phyloP scores from a whole-genome alignment of 2,888 invertebrate genomes.

The Cataglyphis altisquamis region DNA sequence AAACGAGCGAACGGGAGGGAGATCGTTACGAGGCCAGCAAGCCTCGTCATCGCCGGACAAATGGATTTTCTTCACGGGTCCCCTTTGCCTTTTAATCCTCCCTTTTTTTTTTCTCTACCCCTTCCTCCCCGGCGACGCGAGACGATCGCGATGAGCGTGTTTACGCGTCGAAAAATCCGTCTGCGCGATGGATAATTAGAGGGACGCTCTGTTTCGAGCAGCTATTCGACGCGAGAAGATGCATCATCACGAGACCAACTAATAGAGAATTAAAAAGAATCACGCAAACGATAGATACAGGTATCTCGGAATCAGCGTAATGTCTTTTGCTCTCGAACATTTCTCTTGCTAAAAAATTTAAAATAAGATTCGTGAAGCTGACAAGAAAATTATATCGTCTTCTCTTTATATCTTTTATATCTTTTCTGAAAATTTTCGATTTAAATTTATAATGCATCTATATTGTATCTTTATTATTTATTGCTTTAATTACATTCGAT shows the following conservation, averaged over 20 bases:
- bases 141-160: constrained; percentile 41
- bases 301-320: not conserved
- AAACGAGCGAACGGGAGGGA: constrained; percentile 70
- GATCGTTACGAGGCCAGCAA: constrained; percentile 54
- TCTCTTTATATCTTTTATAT: too few species aligned
- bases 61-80: constrained; percentile 73
- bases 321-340: not conserved
- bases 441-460: not conserved
- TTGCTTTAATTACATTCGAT: constrained; percentile 1
- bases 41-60: constrained; percentile 76
- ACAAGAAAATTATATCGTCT: not conserved
- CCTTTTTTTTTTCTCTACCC: not conserved
- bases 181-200: constrained; percentile 44
- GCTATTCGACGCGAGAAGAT: constrained; percentile 22
- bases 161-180: constrained; percentile 51
- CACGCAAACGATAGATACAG: constrained; percentile 12
- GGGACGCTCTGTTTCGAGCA: constrained; percentile 17
- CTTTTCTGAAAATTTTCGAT: not conserved
- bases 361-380: not conserved
- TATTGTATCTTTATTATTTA: not conserved
- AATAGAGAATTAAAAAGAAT: constrained; percentile 29
- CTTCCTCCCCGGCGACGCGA: not conserved
- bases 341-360: not conserved
- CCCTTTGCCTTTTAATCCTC: constrained; percentile 42
- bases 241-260: constrained; percentile 2